A percentile compares a stretch with the other conserved stretches of the same genome.
Conservation (phyloP, 2,888 invertebrate species). For the Brachyptera risi region DNA sequence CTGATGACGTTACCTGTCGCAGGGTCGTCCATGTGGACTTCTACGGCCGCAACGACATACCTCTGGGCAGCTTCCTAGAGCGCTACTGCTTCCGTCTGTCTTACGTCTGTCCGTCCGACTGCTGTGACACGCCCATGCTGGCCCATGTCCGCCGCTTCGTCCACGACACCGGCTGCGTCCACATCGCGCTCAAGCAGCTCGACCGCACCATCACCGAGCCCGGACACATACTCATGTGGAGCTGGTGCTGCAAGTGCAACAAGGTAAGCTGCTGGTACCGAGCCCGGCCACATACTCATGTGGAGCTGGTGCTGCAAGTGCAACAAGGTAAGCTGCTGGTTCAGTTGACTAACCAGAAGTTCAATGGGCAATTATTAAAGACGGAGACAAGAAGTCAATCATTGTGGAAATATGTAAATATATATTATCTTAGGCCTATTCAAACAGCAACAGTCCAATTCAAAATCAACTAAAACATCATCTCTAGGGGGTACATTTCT, state of each 20-base stretch:
- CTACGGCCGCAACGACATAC: slow-evolving; percentile 93
- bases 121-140: slow-evolving; percentile 80
- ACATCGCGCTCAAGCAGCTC: slow-evolving; percentile 59
- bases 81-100: slow-evolving; percentile 84
- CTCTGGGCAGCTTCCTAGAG: slow-evolving; percentile 89
- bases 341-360: too few species aligned
- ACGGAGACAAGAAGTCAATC: too few species aligned
- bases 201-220: slow-evolving; percentile 49
- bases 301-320: slow-evolving; percentile 79
- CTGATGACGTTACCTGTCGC: slow-evolving; percentile 33
- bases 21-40: slow-evolving; percentile 91
- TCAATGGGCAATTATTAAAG: too few species aligned
- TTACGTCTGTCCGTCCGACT: slow-evolving; percentile 75
- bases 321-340: slow-evolving; percentile 51
- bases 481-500: too few species aligned
- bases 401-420: too few species aligned
- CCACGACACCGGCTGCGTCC: slow-evolving; percentile 84
- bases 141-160: slow-evolving; percentile 87
- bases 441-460: too few species aligned
- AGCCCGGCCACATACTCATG: slow-evolving; percentile 61
- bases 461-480: too few species aligned
- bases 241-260: slow-evolving; percentile 68
- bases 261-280: slow-evolving; percentile 50
- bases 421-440: too few species aligned
- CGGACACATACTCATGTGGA: slow-evolving; percentile 73